Evolutionary conservation across 2,113 vertebrate species (phyloP).

Genomic region (Tupaia chinensis): DNA sequence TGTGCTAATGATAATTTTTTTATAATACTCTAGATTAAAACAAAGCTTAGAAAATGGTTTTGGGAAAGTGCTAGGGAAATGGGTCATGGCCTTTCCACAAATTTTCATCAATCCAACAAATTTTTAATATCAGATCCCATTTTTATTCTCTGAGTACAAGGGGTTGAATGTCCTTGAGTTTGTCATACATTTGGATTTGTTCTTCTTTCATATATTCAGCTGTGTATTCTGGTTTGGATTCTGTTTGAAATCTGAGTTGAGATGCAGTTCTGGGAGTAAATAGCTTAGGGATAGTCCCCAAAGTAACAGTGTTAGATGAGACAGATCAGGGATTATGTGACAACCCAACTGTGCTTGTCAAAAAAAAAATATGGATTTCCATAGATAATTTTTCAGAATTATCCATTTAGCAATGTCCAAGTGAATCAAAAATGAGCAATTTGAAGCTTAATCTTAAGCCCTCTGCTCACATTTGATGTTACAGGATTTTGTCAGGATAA

Average conservation of each 20-base stretch:
- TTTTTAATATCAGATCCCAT: not conserved
- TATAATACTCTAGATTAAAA: not conserved
- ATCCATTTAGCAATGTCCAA: constrained; percentile 60
- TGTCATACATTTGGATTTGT: not conserved
- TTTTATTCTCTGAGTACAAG: constrained; percentile 34
- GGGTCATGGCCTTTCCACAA: not conserved
- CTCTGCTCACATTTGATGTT: constrained; percentile 63
- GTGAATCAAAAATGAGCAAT: constrained; percentile 53
- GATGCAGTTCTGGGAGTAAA: not conserved
- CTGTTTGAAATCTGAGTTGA: constrained; percentile 42
- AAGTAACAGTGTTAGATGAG: not conserved
- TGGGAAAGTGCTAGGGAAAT: not conserved
- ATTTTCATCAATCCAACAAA: not conserved
- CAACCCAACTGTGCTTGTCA: not conserved
- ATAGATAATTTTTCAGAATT: constrained; percentile 53
- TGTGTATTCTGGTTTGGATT: constrained; percentile 5
- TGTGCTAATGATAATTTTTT: not conserved
- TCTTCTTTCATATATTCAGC: constrained; percentile 33
- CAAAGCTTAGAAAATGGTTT: not conserved
- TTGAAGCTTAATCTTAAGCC: constrained; percentile 64
- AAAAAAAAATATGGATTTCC: constrained; percentile 24
- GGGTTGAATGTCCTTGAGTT: not conserved
- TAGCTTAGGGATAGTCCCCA: not conserved
- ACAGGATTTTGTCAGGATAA: constrained; percentile 58
- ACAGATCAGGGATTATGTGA: not conserved